A percentile compares a stretch with the other conserved stretches of the same genome.
These are phyloP conservation scores for Tenthredo mesomela DNA, from an alignment of 2,888 invertebrate genomes.

Conservation along the genomic window DNA sequence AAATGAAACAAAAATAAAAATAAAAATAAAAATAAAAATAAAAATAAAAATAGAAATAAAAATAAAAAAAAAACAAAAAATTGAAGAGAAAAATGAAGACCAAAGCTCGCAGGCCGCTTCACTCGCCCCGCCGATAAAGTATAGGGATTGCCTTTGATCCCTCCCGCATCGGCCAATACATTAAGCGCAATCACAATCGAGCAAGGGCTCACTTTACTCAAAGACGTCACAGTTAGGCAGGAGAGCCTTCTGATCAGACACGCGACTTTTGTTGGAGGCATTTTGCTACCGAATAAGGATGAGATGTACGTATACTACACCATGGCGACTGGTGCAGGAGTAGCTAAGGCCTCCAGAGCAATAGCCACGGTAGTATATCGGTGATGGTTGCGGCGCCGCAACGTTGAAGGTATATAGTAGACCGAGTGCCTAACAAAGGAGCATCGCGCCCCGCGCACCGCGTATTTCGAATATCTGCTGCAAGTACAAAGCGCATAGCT, in stretches of 20 bases:
- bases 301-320: conserved; percentile 25
- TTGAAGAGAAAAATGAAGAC: conserved; percentile 34
- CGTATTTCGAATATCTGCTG: conserved; percentile 48
- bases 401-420: conserved; percentile 24
- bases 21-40: background rate
- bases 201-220: conserved; percentile 48
- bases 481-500: conserved; percentile 42
- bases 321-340: background rate
- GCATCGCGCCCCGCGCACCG: conserved; percentile 51
- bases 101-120: conserved; percentile 50
- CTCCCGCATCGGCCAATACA: conserved; percentile 48
- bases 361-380: conserved; percentile 32
- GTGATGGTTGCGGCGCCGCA: conserved; percentile 38
- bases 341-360: background rate
- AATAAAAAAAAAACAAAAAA: background rate
- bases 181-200: conserved; percentile 53
- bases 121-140: conserved; percentile 41
- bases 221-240: conserved; percentile 45
- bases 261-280: conserved; percentile 47
- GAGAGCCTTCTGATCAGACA: conserved; percentile 30
- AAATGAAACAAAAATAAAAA: background rate
- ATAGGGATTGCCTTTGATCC: conserved; percentile 51
- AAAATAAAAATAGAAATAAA: background rate
- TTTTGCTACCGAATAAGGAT: conserved; percentile 36
- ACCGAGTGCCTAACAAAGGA: conserved; percentile 50